phyloP scores from a whole-genome alignment of 1,140 invertebrate genomes.

The Camponotus vicinus region DNA sequence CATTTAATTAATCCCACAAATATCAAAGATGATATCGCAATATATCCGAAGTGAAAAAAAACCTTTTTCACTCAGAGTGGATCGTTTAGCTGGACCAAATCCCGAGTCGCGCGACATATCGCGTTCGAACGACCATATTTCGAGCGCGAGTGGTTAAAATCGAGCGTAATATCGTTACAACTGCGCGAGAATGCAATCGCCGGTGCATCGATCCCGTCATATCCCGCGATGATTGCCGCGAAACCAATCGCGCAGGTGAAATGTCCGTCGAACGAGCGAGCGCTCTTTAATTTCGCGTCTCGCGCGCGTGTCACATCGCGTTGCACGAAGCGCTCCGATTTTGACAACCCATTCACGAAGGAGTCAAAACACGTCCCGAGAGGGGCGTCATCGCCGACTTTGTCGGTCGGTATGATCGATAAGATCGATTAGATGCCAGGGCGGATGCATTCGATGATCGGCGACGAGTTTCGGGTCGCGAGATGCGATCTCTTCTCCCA shows the following conservation, averaged over 20 bases:
- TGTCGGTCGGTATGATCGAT: constrained; percentile 61
- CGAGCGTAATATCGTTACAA: constrained; percentile 51
- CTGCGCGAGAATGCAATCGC: constrained; percentile 31
- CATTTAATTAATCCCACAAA: constrained; percentile 40
- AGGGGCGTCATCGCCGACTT: constrained; percentile 30
- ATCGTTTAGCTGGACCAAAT: constrained; percentile 31
- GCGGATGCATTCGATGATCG: constrained; percentile 24
- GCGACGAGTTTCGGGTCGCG: constrained; percentile 33
- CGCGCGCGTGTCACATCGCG: constrained; percentile 16
- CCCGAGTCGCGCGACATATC: constrained; percentile 21
- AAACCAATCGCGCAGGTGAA: constrained; percentile 51
- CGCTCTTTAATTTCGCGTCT: constrained; percentile 52
- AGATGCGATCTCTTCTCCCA: constrained; percentile 52
- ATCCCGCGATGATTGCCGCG: constrained; percentile 42
- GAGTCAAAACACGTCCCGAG: constrained; percentile 47
- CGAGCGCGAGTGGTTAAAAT: constrained; percentile 43
- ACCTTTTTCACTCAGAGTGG: constrained; percentile 27
- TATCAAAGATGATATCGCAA: constrained; percentile 40
- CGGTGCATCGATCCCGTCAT: constrained; percentile 29
- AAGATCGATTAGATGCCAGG: background rate
- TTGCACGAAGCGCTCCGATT: background rate
- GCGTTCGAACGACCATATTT: background rate
- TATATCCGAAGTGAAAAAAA: constrained; percentile 4
- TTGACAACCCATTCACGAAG: constrained; percentile 54
- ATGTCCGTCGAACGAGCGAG: constrained; percentile 23